Percentiles rank a stretch among this genome's conserved stretches.
Evolutionary conservation across 2,113 vertebrate genomes (phyloP).

Genomic region (Cygnus buccinator): DNA sequence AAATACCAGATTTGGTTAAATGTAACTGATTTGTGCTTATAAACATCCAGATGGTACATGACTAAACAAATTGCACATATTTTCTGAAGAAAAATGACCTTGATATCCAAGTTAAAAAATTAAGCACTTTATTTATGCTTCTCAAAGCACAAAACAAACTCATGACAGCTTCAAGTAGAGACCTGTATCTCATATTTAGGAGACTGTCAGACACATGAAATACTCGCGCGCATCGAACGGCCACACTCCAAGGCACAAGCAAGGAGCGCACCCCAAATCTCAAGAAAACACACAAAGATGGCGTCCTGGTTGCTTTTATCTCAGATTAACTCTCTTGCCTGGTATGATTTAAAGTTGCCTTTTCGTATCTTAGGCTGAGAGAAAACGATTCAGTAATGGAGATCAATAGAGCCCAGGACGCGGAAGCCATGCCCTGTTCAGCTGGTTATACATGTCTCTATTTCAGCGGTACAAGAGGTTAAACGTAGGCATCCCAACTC

Average conservation of each 20-base stretch:
- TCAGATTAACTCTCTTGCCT: background rate
- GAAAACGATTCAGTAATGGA: background rate
- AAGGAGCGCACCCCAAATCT: background rate
- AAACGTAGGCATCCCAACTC: background rate
- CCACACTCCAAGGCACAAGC: background rate
- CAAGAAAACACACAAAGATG: background rate
- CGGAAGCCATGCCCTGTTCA: background rate
- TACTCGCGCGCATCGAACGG: background rate
- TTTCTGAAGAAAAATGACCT: slow-evolving; percentile 71
- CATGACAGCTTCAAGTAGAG: slow-evolving; percentile 15
- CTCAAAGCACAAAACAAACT: slow-evolving; percentile 48
- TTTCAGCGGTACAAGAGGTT: background rate
- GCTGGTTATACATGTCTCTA: background rate
- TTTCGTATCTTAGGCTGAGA: background rate
- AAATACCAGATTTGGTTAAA: slow-evolving; percentile 64
- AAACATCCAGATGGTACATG: slow-evolving; percentile 72
- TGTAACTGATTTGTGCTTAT: slow-evolving; percentile 60
- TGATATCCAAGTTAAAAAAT: slow-evolving; percentile 63
- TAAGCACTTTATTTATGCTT: slow-evolving; percentile 57
- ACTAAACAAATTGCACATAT: slow-evolving; percentile 72
- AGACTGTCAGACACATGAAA: background rate
- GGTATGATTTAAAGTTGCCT: background rate
- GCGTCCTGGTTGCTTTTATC: background rate
- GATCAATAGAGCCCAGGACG: background rate
- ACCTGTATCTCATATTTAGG: slow-evolving; percentile 1